Evolutionary conservation across 2,797 vertebrate genomes (phyloP).

Genomic region (Okamejei kenojei): DNA sequence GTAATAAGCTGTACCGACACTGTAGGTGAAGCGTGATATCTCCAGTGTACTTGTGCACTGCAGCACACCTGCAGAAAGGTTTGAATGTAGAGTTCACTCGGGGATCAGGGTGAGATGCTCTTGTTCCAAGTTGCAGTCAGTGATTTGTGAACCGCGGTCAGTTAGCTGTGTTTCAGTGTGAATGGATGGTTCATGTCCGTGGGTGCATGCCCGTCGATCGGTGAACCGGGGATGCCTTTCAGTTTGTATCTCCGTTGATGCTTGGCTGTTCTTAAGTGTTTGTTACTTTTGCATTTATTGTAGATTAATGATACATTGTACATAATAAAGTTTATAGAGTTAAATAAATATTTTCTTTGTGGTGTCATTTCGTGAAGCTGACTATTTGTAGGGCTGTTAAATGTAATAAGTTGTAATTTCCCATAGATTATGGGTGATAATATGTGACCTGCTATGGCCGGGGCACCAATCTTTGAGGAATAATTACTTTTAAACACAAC

Average conservation of each 20-base stretch:
- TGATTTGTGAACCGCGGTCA: not conserved
- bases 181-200: not conserved
- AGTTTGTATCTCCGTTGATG: not conserved
- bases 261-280: not conserved
- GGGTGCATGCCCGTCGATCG: too few species aligned
- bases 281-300: not conserved
- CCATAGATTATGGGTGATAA: too few species aligned
- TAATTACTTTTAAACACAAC: not conserved
- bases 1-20: too few species aligned
- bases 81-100: too few species aligned
- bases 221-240: not conserved
- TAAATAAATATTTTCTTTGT: not conserved
- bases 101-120: not conserved
- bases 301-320: not conserved
- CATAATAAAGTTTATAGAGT: constrained; percentile 19
- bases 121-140: not conserved
- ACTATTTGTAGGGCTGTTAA: not conserved
- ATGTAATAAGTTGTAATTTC: not conserved
- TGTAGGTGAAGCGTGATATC: not conserved
- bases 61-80: not conserved
- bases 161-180: not conserved
- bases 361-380: not conserved
- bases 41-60: not conserved
- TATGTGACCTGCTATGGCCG: too few species aligned
- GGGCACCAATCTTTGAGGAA: not conserved